These are phyloP conservation scores for Pipistrellus kuhlii DNA, from an alignment of 2,797 vertebrate genomes.

Conservation along the genomic window DNA sequence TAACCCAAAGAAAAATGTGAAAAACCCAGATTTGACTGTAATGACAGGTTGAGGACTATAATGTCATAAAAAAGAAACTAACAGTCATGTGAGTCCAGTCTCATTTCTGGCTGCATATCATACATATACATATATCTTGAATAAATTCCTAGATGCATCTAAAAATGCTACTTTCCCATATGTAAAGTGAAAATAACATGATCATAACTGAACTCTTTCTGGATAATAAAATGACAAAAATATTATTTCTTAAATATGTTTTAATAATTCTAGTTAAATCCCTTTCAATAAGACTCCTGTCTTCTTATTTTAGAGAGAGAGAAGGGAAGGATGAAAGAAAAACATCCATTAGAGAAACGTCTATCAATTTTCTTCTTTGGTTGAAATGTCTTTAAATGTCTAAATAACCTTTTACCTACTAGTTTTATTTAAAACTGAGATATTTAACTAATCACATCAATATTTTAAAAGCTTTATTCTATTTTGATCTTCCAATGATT, in stretches of 20 bases:
- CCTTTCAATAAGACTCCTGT: not conserved
- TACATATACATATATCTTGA: not conserved
- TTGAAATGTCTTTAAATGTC: constrained; percentile 2
- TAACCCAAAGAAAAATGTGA: not conserved
- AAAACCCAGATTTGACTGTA: not conserved
- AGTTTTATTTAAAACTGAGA: not conserved
- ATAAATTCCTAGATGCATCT: not conserved
- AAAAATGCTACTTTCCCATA: not conserved
- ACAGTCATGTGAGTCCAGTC: not conserved
- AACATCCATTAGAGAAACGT: no score
- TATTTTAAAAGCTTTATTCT: not conserved
- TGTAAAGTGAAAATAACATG: not conserved
- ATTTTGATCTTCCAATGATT: not conserved
- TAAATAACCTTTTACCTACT: not conserved
- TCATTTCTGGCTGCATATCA: not conserved
- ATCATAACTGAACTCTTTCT: not conserved
- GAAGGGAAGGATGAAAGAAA: no score
- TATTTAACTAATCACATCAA: not conserved
- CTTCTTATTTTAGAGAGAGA: no score
- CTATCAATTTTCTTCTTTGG: not conserved
- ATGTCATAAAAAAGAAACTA: not conserved
- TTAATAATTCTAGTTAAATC: not conserved
- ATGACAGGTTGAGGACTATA: not conserved
- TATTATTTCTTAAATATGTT: not conserved
- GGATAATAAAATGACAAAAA: not conserved